Evolutionary conservation across 2,888 invertebrate genomes (phyloP).

Genomic region (Chymomyza procnemis): DNA sequence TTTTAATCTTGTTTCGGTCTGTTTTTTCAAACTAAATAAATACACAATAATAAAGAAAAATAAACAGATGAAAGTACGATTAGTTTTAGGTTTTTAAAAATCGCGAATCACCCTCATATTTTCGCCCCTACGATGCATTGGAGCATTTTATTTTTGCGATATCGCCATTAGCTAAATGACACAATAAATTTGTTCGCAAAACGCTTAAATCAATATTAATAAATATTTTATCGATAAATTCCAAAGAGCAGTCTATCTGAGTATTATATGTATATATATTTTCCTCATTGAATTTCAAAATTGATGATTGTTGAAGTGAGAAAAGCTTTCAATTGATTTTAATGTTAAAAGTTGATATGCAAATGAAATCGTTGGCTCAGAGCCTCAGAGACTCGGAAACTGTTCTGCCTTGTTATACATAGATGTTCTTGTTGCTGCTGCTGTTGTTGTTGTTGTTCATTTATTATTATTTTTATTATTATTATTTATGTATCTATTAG

Average conservation of each 20-base stretch:
- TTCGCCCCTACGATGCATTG: neutral
- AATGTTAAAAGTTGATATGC: conserved; percentile 69
- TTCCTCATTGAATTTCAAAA: conserved; percentile 62
- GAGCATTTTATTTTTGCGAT: neutral
- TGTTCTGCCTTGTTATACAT: conserved; percentile 5
- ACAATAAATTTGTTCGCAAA: conserved; percentile 52
- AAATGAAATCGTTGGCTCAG: conserved; percentile 41
- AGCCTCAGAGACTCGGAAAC: neutral
- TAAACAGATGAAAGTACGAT: too few species aligned
- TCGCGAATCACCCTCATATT: too few species aligned
- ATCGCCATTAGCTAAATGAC: conserved; percentile 63
- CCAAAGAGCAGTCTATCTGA: conserved; percentile 5
- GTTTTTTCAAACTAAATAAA: too few species aligned
- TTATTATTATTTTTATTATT: conserved; percentile 63
- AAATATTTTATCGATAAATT: conserved; percentile 12
- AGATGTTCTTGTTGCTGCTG: too few species aligned
- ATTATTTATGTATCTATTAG: conserved; percentile 53
- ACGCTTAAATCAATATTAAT: conserved; percentile 5
- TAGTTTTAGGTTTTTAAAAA: too few species aligned
- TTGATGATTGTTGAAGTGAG: conserved; percentile 58
- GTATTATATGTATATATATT: conserved; percentile 9
- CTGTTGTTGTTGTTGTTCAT: conserved; percentile 48
- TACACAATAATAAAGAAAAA: too few species aligned
- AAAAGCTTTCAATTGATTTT: conserved; percentile 67
- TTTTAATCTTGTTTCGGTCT: too few species aligned